phyloP scores from a whole-genome alignment of 2,888 invertebrate species.

The Rotaria magnacalcarata region DNA sequence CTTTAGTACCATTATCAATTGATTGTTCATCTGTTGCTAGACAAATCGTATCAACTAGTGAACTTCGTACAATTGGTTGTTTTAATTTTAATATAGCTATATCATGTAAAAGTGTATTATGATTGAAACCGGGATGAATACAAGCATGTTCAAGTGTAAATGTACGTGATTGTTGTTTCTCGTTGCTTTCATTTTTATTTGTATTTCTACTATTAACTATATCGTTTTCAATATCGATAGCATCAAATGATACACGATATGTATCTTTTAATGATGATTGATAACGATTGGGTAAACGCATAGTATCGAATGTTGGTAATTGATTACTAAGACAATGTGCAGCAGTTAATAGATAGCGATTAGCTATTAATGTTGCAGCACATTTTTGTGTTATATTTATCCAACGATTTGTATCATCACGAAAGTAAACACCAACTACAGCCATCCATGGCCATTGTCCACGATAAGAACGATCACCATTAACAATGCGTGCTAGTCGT shows the following conservation, averaged over 20 bases:
- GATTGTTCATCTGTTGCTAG: slow-evolving; percentile 27
- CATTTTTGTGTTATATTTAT: slow-evolving; percentile 34
- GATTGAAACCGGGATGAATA: slow-evolving; percentile 34
- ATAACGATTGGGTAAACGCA: slow-evolving; percentile 36
- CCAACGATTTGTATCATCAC: slow-evolving; percentile 31
- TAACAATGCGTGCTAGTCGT: slow-evolving; percentile 8
- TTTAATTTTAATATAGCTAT: slow-evolving; percentile 42
- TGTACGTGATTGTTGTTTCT: not conserved
- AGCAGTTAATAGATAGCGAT: slow-evolving; percentile 19
- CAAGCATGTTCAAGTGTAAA: slow-evolving; percentile 15
- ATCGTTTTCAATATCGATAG: not conserved
- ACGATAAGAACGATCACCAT: slow-evolving; percentile 6
- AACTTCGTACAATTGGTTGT: slow-evolving; percentile 38
- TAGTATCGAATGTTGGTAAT: slow-evolving; percentile 11
- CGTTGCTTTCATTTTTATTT: not conserved
- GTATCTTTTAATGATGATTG: slow-evolving; percentile 32
- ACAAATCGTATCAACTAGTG: slow-evolving; percentile 42
- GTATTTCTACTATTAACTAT: not conserved
- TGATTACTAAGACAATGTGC: slow-evolving; percentile 17
- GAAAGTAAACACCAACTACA: not conserved
- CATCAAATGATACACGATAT: slow-evolving; percentile 36
- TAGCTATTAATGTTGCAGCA: slow-evolving; percentile 36
- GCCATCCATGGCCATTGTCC: slow-evolving; percentile 24
- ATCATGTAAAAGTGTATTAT: slow-evolving; percentile 41
- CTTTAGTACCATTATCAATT: not conserved